Evolutionary conservation across 2,113 vertebrate genomes (phyloP).

Genomic region (Phalacrocorax pelagicus): DNA sequence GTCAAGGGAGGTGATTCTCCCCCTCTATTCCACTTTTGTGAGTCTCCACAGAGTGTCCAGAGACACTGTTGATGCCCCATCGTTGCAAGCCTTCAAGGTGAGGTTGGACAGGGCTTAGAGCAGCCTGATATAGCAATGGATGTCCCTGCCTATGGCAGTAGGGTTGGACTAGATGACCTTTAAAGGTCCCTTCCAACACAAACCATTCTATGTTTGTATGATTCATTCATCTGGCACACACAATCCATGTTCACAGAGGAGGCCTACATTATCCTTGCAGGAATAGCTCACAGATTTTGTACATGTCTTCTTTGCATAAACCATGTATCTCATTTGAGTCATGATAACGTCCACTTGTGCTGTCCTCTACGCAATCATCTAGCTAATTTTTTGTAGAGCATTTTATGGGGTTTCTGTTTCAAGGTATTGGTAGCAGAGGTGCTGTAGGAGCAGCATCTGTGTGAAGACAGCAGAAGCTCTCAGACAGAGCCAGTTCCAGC

Average conservation of each 20-base stretch:
- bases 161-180: too few species aligned
- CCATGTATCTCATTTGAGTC: background rate
- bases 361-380: background rate
- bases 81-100: background rate
- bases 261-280: background rate
- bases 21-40: background rate
- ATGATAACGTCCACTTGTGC: background rate
- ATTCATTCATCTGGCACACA: background rate
- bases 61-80: background rate
- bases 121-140: too few species aligned
- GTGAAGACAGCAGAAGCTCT: background rate
- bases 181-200: too few species aligned
- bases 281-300: background rate
- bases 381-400: background rate
- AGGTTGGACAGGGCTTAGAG: background rate
- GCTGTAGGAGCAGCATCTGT: background rate
- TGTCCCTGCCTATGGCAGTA: too few species aligned
- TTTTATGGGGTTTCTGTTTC: background rate
- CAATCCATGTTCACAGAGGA: background rate
- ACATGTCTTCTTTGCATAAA: background rate
- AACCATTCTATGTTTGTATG: background rate
- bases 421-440: background rate
- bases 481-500: background rate
- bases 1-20: background rate
- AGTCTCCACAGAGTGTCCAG: too few species aligned